Evolutionary conservation across 1,140 invertebrate genomes (phyloP).

Genomic region (Temnothorax nylanderi): DNA sequence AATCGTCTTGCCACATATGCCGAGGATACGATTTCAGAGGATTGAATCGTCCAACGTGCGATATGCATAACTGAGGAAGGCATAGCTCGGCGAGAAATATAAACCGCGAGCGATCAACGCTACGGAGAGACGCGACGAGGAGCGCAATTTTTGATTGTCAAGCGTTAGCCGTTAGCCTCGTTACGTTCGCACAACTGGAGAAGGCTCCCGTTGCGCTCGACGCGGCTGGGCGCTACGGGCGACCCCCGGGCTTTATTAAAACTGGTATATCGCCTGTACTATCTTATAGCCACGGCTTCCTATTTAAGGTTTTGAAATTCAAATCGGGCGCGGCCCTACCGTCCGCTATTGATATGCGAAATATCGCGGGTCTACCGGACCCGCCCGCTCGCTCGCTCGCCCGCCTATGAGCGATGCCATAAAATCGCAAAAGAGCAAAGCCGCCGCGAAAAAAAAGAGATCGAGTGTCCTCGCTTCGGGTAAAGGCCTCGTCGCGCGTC

Average conservation of each 20-base stretch:
- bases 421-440: constrained; percentile 72
- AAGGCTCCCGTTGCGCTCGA: constrained; percentile 65
- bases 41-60: constrained; percentile 16
- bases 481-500: constrained; percentile 56
- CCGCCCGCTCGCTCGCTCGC: constrained; percentile 48
- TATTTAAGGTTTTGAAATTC: constrained; percentile 82
- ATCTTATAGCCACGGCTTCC: constrained; percentile 80
- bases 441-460: constrained; percentile 62
- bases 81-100: background rate
- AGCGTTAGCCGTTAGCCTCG: constrained; percentile 64
- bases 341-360: constrained; percentile 80
- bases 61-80: constrained; percentile 45
- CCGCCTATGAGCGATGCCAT: constrained; percentile 68
- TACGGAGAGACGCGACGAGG: background rate
- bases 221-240: constrained; percentile 27
- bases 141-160: constrained; percentile 75
- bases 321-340: constrained; percentile 76
- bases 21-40: background rate
- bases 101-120: constrained; percentile 40
- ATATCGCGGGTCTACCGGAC: constrained; percentile 71
- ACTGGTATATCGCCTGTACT: constrained; percentile 79
- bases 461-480: constrained; percentile 31
- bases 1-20: background rate
- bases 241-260: constrained; percentile 79
- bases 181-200: constrained; percentile 73